Evolutionary conservation across 2,113 vertebrate species (phyloP).

Genomic region (Ptilorrhoa leucosticta): DNA sequence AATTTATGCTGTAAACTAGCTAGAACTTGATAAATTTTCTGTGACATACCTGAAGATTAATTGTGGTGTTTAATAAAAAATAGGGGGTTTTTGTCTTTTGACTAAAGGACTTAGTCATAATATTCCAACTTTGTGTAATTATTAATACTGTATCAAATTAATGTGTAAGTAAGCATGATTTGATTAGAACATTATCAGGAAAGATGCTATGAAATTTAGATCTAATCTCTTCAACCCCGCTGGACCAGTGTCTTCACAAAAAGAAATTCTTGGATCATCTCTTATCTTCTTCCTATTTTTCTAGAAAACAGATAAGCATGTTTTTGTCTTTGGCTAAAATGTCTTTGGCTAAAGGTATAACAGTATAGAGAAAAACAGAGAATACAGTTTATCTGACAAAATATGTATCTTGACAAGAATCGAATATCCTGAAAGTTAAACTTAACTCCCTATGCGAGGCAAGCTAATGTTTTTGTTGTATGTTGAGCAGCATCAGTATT

Average conservation of each 20-base stretch:
- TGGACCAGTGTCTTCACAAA: background rate
- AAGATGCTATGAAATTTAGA: background rate
- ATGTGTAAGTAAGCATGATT: background rate
- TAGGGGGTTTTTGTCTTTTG: background rate
- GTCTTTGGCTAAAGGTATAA: background rate
- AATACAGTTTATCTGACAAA: background rate
- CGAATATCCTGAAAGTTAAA: background rate
- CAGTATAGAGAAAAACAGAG: background rate
- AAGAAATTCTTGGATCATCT: background rate
- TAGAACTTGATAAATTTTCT: background rate
- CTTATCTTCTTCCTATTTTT: background rate
- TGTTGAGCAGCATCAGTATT: background rate
- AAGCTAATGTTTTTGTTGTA: background rate
- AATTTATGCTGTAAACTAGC: background rate
- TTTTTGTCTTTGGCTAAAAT: too few relatives aligned
- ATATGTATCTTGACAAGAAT: background rate
- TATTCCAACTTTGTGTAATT: background rate
- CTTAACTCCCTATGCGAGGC: background rate
- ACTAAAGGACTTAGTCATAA: background rate
- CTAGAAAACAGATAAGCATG: background rate
- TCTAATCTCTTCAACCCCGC: background rate
- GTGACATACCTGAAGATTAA: background rate
- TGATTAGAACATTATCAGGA: background rate
- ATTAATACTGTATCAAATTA: background rate
- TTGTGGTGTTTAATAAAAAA: background rate